Conservation (phyloP, 2,797 vertebrate genomes). For the Onychomys arenicola region DNA sequence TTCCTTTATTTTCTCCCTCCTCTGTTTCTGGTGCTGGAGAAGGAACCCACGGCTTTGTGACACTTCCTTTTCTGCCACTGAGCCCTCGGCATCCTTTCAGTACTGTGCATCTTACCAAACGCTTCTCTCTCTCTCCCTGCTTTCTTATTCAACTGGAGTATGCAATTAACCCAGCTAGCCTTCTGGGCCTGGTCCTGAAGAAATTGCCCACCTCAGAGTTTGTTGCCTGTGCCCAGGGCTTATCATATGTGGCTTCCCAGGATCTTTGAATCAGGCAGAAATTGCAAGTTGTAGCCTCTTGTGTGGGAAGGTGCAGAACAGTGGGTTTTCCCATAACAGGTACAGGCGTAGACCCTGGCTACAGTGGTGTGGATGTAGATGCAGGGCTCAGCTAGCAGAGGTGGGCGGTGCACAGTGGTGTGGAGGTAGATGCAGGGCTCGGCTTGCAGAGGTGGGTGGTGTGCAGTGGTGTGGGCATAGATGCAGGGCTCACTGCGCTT, state of each 20-base stretch:
- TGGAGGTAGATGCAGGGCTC: background rate
- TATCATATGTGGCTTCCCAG: background rate
- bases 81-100: background rate
- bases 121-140: background rate
- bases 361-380: no score
- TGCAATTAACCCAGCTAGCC: no score
- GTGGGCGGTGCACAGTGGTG: no score
- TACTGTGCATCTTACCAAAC: background rate
- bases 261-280: background rate
- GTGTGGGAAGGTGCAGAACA: background rate
- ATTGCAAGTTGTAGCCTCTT: no score
- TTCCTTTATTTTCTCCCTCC: background rate
- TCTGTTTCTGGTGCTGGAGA: background rate
- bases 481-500: background rate
- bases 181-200: background rate
- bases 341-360: background rate
- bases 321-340: background rate
- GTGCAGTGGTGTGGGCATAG: no score
- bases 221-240: background rate
- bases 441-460: background rate
- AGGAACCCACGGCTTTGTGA: background rate
- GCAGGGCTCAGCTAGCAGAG: no score
- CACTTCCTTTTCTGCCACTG: background rate
- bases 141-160: background rate
- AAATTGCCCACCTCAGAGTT: background rate